These are phyloP conservation scores for Hyposoter didymator DNA, from an alignment of 2,888 invertebrate genomes.

Conservation along the genomic window DNA sequence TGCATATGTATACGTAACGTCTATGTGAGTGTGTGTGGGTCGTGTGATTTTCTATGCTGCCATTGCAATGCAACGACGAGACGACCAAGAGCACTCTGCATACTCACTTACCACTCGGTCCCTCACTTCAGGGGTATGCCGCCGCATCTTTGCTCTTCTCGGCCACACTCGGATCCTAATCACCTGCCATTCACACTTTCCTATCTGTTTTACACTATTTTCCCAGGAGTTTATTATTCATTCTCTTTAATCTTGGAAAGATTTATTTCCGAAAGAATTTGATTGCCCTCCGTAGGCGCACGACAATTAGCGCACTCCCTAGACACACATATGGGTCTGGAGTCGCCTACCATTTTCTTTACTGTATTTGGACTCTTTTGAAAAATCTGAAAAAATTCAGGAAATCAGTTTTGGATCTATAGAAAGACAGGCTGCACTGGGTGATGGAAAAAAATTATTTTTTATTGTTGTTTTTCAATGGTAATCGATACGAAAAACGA, in stretches of 20 bases:
- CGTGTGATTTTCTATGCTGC: conserved; percentile 28
- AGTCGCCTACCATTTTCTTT: too few species aligned
- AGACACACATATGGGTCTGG: too few species aligned
- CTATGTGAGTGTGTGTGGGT: not conserved
- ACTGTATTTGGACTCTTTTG: too few species aligned
- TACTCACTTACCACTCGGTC: conserved; percentile 47
- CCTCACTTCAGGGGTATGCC: conserved; percentile 52
- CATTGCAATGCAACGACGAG: conserved; percentile 44
- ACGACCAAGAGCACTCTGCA: conserved; percentile 36
- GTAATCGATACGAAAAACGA: too few species aligned
- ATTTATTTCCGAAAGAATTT: not conserved
- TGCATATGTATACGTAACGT: not conserved
- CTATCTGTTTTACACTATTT: conserved; percentile 26
- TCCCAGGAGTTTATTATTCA: conserved; percentile 6
- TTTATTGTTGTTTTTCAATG: too few species aligned
- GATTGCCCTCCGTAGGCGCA: too few species aligned
- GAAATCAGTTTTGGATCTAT: too few species aligned
- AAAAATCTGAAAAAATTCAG: too few species aligned
- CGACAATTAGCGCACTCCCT: too few species aligned
- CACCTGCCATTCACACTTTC: conserved; percentile 73
- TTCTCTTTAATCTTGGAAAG: not conserved
- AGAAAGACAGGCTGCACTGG: too few species aligned
- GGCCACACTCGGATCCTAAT: conserved; percentile 71
- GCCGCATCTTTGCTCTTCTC: conserved; percentile 50
- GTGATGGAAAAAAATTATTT: too few species aligned